Conservation (phyloP, 2,113 vertebrate genomes). For the Oryzias celebensis region DNA sequence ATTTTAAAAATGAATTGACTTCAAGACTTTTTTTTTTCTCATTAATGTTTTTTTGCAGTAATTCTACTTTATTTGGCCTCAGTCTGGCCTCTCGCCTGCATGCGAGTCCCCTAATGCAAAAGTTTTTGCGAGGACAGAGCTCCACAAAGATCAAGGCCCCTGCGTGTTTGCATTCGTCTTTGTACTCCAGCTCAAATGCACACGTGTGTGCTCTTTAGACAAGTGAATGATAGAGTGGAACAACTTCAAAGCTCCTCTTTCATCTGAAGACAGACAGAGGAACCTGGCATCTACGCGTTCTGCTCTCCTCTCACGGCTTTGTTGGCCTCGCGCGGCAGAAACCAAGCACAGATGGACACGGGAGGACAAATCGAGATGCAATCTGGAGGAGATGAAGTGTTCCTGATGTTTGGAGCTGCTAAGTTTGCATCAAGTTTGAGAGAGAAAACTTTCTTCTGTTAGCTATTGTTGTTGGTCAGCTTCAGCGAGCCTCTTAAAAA, state of each 20-base stretch:
- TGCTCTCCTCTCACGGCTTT: slow-evolving; percentile 18
- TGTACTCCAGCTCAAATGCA: slow-evolving; percentile 23
- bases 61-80: slow-evolving; percentile 3
- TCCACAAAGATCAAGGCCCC: slow-evolving; percentile 52
- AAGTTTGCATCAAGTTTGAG: slow-evolving; percentile 22
- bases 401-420: background rate
- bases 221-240: slow-evolving; percentile 42
- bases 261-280: slow-evolving; percentile 44
- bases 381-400: background rate
- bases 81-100: background rate
- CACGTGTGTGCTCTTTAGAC: slow-evolving; percentile 30
- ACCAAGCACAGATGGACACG: background rate
- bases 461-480: slow-evolving; percentile 10
- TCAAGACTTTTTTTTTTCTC: background rate
- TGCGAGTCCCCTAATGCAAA: slow-evolving; percentile 7
- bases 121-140: slow-evolving; percentile 18
- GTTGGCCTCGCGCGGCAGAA: background rate
- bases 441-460: background rate
- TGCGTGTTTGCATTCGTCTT: slow-evolving; percentile 28
- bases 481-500: slow-evolving; percentile 14
- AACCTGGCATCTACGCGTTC: slow-evolving; percentile 26
- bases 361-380: background rate
- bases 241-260: slow-evolving; percentile 66
- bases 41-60: background rate
- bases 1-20: too few relatives aligned